A percentile compares a stretch with the other conserved stretches of the same genome.
These are phyloP conservation scores for Drosophila obscura DNA, from an alignment of 1,140 invertebrate species.

Conservation along the genomic window DNA sequence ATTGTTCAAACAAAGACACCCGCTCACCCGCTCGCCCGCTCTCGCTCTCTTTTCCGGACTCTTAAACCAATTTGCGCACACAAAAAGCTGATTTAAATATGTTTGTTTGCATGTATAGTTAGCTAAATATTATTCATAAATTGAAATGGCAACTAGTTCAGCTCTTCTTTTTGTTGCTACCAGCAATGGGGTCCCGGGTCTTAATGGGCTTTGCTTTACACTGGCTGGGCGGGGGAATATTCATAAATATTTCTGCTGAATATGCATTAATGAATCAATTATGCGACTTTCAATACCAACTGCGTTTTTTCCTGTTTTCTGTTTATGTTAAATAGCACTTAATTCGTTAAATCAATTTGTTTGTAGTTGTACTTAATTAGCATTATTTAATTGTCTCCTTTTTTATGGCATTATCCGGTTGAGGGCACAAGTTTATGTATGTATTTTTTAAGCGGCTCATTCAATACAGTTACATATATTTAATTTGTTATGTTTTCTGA, in stretches of 20 bases:
- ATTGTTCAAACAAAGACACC: constrained; percentile 5
- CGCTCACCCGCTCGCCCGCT: constrained; percentile 6
- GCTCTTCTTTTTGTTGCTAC: constrained; percentile 8
- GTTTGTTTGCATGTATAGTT: not conserved
- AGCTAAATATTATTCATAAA: constrained; percentile 29
- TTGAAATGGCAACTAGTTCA: constrained; percentile 35
- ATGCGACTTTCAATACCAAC: constrained; percentile 37
- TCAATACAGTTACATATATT: not conserved
- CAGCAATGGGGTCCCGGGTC: constrained; percentile 1
- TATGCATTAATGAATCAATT: constrained; percentile 44
- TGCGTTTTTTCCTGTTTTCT: constrained; percentile 3
- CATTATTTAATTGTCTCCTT: constrained; percentile 11
- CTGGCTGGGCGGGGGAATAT: constrained; percentile 20
- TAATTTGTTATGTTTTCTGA: not conserved
- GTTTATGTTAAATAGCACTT: constrained; percentile 24
- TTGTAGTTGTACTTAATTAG: constrained; percentile 34
- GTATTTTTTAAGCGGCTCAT: not conserved
- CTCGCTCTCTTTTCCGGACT: constrained; percentile 2
- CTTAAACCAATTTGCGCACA: constrained; percentile 42
- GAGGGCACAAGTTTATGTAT: not conserved
- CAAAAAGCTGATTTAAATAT: constrained; percentile 30
- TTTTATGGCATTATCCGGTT: not conserved
- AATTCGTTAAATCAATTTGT: constrained; percentile 30
- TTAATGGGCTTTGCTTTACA: constrained; percentile 16
- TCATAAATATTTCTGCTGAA: constrained; percentile 30